Base-by-base conservation (phyloP, 2,113 vertebrate genomes). In the Nyctereutes procyonoides region DNA sequence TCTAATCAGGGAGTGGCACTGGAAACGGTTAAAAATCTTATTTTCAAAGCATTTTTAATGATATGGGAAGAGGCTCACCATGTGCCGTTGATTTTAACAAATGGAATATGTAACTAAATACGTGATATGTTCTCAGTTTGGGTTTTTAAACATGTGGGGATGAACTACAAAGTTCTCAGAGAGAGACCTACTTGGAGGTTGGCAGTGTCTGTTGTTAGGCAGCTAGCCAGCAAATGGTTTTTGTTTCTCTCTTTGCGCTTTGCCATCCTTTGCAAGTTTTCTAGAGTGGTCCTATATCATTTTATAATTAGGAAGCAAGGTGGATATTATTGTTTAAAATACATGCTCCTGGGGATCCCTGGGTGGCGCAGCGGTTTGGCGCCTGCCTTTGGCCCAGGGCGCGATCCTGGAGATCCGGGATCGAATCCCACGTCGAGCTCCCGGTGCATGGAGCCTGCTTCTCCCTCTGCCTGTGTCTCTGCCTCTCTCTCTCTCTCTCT, bases 191-290 rank as follows among this genome's bases (percentile, higher is more conserved):
- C 19, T 2, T 2, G n/a, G 1, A 7, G 11, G 28, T 51, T 12
- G 3, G 28, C 74, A 16, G 65, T 10, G 24, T 28, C 43, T 51
- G 13, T 77, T 55, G 13, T 32, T 51, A 58, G 56, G 60, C 56
- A 3, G 10, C 89, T 7, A 58, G 56, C 53, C 56, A 3, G 10
- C 89, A 7, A 8, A 8, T 5, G 30, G 26, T 19, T 48, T 71
- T 62, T 22, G 5, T 48, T 88, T 30, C 63, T 38, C 58, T 97
- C 26, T 48, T 94, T 88, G 65, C 11, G 10, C 38, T 65, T 63
- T 16, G 71, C 77, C 63, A 55, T 94, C 73, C 81, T 84, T 76
- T 95, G 35, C 32, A 67, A 38, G n/a, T 93, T 83, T 94, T 56
- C 26, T 30, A 22, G 62, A 53, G 20, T 22, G 20, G 43, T 30